Percentiles rank a stretch among this genome's conserved stretches.
Conservation (phyloP, 2,888 invertebrate genomes). For the Mythimna ferrago region DNA sequence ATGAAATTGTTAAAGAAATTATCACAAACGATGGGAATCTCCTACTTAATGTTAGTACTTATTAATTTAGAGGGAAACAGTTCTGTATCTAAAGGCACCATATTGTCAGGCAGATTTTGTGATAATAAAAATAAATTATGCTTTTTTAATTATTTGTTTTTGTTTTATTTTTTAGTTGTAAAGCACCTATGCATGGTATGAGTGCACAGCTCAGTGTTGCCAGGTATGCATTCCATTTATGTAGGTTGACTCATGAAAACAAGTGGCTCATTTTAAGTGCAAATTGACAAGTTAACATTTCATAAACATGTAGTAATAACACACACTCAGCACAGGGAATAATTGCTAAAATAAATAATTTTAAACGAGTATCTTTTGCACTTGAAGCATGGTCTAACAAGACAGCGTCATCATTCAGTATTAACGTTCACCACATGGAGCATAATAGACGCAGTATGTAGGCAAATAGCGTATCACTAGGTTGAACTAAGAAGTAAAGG, state of each 20-base stretch:
- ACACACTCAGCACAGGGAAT: conserved; percentile 2
- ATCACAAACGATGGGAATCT: conserved; percentile 79
- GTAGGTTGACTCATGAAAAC: conserved; percentile 54
- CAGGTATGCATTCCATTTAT: conserved; percentile 68
- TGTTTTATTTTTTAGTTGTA: conserved; percentile 84
- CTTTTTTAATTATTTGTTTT: conserved; percentile 83
- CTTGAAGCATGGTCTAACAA: conserved; percentile 39
- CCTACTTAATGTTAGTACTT: conserved; percentile 89
- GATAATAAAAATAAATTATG: conserved; percentile 88
- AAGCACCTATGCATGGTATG: conserved; percentile 81
- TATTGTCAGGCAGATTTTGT: conserved; percentile 76
- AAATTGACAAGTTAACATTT: conserved; percentile 23
- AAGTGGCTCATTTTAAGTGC: conserved; percentile 40
- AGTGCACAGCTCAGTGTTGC: conserved; percentile 73
- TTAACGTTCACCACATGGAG: conserved; percentile 43
- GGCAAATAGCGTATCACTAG: conserved; percentile 35
- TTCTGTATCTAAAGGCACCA: conserved; percentile 79
- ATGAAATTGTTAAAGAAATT: conserved; percentile 62
- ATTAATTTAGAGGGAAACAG: conserved; percentile 84
- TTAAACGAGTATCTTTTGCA: conserved; percentile 25
- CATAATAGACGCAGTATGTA: conserved; percentile 46
- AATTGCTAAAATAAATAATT: conserved; percentile 11
- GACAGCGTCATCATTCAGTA: conserved; percentile 30
- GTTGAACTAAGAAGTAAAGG: conserved; percentile 71
- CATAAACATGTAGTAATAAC: conserved; percentile 4